These are phyloP conservation scores for Listronotus bonariensis DNA, from an alignment of 1,140 invertebrate genomes.

Conservation along the genomic window DNA sequence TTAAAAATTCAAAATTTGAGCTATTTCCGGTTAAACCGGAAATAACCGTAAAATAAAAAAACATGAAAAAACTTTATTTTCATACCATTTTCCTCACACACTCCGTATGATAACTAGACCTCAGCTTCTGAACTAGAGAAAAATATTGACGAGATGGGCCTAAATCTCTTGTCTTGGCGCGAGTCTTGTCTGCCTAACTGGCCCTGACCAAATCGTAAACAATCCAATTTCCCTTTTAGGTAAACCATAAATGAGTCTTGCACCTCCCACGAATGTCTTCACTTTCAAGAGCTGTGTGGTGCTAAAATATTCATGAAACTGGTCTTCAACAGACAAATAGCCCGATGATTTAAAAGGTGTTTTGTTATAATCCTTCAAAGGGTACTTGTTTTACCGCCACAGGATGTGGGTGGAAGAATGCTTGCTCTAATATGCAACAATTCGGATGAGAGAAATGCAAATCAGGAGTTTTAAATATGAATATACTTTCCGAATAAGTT, in stretches of 20 bases:
- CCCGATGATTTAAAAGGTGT: constrained; percentile 27
- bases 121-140: no score
- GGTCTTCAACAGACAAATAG: constrained; percentile 20
- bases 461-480: neutral
- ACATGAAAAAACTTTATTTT: no score
- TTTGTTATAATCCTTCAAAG: constrained; percentile 30
- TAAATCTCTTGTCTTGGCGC: no score
- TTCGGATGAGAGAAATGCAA: constrained; percentile 3
- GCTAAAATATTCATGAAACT: constrained; percentile 28
- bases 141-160: no score
- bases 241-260: constrained; percentile 4
- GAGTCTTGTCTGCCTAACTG: no score
- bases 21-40: no score
- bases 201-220: no score
- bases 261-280: constrained; percentile 23
- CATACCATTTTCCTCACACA: no score
- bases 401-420: constrained; percentile 15
- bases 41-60: no score
- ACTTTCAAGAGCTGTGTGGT: constrained; percentile 21
- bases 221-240: constrained; percentile 8
- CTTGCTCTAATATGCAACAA: constrained; percentile 24
- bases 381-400: neutral
- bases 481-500: no score
- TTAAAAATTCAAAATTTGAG: no score
- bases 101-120: no score